A percentile compares a stretch with the other conserved stretches of the same genome.
Evolutionary conservation across 2,888 invertebrate species (phyloP).

Genomic region (Eudasyphora cyanicolor): DNA sequence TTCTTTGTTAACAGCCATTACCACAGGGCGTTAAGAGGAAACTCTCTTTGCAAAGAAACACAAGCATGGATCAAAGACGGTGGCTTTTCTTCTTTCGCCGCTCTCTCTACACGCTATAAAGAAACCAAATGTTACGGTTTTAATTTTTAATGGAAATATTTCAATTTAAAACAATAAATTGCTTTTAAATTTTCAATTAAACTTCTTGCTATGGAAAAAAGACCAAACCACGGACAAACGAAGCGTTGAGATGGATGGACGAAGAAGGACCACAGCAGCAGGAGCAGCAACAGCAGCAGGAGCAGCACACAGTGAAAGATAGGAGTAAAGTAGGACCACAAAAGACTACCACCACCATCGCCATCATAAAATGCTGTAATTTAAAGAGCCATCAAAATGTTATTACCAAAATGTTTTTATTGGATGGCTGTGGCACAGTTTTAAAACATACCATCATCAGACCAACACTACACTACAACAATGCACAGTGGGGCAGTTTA

Average conservation of each 20-base stretch:
- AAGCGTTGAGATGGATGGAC: background rate
- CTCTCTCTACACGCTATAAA: no score
- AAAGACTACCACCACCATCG: no score
- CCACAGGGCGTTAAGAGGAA: background rate
- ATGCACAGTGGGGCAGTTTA: background rate
- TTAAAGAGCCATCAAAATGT: conserved; percentile 63
- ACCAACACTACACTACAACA: background rate
- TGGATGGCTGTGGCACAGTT: conserved; percentile 41
- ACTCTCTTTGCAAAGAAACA: conserved; percentile 11
- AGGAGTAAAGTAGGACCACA: conserved; percentile 13
- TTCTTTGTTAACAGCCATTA: conserved; percentile 6
- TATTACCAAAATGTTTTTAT: conserved; percentile 63
- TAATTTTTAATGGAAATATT: conserved; percentile 39
- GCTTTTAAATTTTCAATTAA: conserved; percentile 57
- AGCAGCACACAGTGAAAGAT: background rate
- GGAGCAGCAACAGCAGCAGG: background rate
- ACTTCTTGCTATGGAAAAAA: conserved; percentile 33
- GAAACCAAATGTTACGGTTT: conserved; percentile 1
- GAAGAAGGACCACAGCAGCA: background rate
- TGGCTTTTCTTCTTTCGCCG: background rate
- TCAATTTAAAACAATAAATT: conserved; percentile 53
- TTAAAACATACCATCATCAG: conserved; percentile 19
- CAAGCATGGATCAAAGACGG: background rate
- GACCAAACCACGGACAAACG: conserved; percentile 31
- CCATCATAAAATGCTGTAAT: conserved; percentile 61